phyloP scores from a whole-genome alignment of 2,797 vertebrate genomes.

The Lacerta bilineata region DNA sequence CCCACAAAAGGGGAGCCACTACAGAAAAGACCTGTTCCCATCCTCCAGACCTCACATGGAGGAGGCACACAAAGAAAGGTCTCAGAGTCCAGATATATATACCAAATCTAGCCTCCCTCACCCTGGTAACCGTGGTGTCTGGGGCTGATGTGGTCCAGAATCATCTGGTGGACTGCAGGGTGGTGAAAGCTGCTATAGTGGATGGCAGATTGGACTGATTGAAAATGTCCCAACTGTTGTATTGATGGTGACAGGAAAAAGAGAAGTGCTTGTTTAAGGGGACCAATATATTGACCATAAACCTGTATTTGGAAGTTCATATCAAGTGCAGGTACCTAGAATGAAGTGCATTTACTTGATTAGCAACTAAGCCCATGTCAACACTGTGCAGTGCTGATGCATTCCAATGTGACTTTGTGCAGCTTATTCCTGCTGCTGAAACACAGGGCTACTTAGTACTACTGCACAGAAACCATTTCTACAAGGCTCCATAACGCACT shows the following conservation, averaged over 20 bases:
- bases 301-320: neutral
- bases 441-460: neutral
- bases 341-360: slow-evolving; percentile 21
- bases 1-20: too few relatives aligned
- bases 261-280: neutral
- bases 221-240: neutral
- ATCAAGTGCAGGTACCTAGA: neutral
- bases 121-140: neutral
- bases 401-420: neutral
- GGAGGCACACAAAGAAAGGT: too few relatives aligned
- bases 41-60: too few relatives aligned
- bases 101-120: too few relatives aligned
- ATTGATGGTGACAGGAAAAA: neutral
- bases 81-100: too few relatives aligned
- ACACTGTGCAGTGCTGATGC: neutral
- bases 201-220: neutral
- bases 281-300: neutral
- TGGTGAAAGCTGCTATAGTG: neutral
- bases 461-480: neutral
- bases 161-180: neutral
- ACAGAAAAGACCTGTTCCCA: too few relatives aligned
- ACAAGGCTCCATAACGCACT: neutral
- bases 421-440: neutral
- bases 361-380: neutral
- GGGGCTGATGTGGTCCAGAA: neutral